Evolutionary conservation across 2,888 invertebrate genomes (phyloP), one percentile per base, ranked within the genome.

Genomic region (Podotricha telesiphe): DNA sequence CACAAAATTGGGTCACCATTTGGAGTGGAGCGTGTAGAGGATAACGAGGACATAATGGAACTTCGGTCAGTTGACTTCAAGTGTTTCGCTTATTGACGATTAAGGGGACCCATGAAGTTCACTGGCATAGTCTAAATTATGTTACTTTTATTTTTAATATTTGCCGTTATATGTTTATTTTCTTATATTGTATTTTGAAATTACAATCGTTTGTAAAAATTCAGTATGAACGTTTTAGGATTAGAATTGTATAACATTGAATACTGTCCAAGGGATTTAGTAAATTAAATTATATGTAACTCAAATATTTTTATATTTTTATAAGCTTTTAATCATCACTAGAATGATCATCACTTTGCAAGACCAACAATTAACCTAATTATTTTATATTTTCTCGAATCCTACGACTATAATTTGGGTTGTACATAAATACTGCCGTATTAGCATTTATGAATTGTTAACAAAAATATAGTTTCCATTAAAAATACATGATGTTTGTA

Each of bases 11-110:
- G 59, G 59, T 59, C 59, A 28, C 1, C 59, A 59, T 59, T 59
- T 59, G 59, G 45, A 59, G 59, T 59, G 28, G 22, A 28, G 28
- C 45, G 45, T 17, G 42, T 45, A 59, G 59, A 59, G 59, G 59
- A 59, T 59, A 59, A 59, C 59, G 59, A 59, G 59, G 45, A 45
- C 59, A 45, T 59, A 59, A 59, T 59, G 59, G 59, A 45, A 59
- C 59, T 42, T 28, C 45, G 59, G 59, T 45, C 59, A 59, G 59
- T 59, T 59, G 59, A 45, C 45, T 59, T 59, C 22, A 59, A 59
- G 59, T 59, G 59, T 59, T 45, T 59, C 45, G 45, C 59, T n/a
- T 59, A 45, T 59, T 59, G 59, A 59, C 22, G 59, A 59, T 59
- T 45, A 45, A 59, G 59, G 28, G 45, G 45, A 58, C 45, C 58